Conservation (phyloP, 2,888 invertebrate species). For the Pollenia griseotomentosa region DNA sequence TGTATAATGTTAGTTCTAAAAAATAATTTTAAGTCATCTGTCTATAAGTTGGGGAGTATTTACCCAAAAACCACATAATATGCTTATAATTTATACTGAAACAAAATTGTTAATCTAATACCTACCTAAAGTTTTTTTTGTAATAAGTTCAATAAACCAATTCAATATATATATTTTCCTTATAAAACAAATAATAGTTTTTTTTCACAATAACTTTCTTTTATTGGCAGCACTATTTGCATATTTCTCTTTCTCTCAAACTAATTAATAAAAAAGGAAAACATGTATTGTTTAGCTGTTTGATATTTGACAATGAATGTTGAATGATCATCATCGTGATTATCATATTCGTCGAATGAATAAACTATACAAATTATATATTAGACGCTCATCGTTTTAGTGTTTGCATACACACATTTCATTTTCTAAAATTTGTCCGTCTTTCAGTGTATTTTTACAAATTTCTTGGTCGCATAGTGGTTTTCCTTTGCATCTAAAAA, state of each 20-base stretch:
- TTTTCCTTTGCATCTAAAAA: conserved; percentile 68
- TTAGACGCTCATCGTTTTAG: conserved; percentile 30
- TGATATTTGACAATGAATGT: conserved; percentile 73
- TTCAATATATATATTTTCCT: background rate
- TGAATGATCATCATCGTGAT: conserved; percentile 54
- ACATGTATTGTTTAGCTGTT: conserved; percentile 46
- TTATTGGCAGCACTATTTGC: conserved; percentile 32
- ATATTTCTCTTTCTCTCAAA: background rate
- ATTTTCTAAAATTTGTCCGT: conserved; percentile 25
- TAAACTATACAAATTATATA: conserved; percentile 19
- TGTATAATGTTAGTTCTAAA: too few relatives aligned
- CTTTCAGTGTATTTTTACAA: conserved; percentile 41
- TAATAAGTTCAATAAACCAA: conserved; percentile 4
- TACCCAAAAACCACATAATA: too few relatives aligned
- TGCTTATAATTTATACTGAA: too few relatives aligned
- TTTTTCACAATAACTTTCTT: background rate
- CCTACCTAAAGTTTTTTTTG: background rate
- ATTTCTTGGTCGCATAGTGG: conserved; percentile 70
- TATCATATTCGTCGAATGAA: conserved; percentile 42
- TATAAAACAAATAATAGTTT: background rate
- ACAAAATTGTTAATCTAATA: background rate
- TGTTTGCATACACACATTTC: conserved; percentile 55
- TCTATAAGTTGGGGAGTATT: too few relatives aligned
- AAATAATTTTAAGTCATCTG: too few relatives aligned
- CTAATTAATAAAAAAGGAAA: conserved; percentile 60